Base-by-base conservation (phyloP, 2,888 invertebrate genomes). In the Amphipyra berbera region DNA sequence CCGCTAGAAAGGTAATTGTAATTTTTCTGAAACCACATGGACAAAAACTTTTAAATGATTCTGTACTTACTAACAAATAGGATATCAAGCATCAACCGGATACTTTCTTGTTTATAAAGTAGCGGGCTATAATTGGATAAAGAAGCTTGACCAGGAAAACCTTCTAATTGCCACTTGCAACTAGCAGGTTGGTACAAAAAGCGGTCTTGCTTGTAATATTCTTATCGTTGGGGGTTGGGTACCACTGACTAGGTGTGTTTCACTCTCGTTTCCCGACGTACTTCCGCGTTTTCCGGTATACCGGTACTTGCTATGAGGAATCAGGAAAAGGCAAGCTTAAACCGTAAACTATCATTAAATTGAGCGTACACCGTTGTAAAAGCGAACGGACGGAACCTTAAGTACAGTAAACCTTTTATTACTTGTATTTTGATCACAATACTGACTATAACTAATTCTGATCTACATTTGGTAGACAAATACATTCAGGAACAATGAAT, bases 201-300 rank as follows among this genome's bases (percentile, higher is more conserved):
- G 66, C 73, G 49, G 79, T 68, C 47, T 60, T 61, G 57, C 73
- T 53, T 50, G 67, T 58, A 49, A 69, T 53, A 63, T 44, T 75
- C 65, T 67, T 73, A 81, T 69, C 73, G 27, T 21, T 12, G 44
- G 53, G 65, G 78, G 72, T 73, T 73, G 75, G 81, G 74, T 78
- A 21, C 21, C 21, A 72, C 70, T 73, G 47, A 75, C 83, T 78
- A 82, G 78, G 75, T 58, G 58, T 70, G 78, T 86, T 89, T 87
- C 87, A 86, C 88, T 90, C 85, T 86, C 83, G 62, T 82, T 86
- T 86, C 79, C 85, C 69, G 73, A 64, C 42, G 59, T 15, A 47
- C 64, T 89, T 88, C 88, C 88, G 89, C 84, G 74, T 89, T 88
- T 87, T 86, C 86, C 82, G 79, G 69, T 69, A 73, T 49, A 53